Conservation (phyloP, 2,888 invertebrate species). For the Tenthredo amoena region DNA sequence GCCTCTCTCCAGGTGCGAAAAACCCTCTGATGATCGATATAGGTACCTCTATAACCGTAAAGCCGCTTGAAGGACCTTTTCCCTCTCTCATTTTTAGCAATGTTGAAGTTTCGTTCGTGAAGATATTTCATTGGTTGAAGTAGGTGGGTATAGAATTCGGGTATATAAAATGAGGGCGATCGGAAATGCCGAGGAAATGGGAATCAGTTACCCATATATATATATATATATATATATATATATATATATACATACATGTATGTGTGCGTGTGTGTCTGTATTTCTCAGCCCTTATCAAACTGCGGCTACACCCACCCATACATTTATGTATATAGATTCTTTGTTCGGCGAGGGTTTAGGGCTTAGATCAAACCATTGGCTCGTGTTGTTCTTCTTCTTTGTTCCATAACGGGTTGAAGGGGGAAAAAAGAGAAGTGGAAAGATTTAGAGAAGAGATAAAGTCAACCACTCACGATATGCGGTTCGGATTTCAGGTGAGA, state of each 20-base stretch:
- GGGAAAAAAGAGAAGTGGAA: background rate
- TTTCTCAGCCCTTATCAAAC: background rate
- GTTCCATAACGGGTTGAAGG: background rate
- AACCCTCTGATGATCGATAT: background rate
- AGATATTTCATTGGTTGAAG: slow-evolving; percentile 23
- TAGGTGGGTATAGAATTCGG: background rate
- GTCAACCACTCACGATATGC: background rate
- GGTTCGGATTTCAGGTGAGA: background rate
- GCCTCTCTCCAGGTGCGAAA: background rate
- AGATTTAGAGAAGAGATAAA: background rate
- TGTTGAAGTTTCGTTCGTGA: background rate
- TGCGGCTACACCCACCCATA: background rate
- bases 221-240: too few species aligned
- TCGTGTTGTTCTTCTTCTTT: slow-evolving; percentile 10
- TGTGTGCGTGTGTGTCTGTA: background rate
- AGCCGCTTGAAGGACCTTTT: background rate
- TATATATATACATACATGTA: background rate
- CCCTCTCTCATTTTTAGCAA: background rate
- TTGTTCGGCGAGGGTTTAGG: background rate
- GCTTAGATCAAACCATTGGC: slow-evolving; percentile 8
- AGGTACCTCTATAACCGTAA: background rate
- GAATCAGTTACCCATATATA: slow-evolving; percentile 5
- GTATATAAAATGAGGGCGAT: background rate
- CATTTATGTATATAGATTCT: background rate
- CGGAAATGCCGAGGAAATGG: slow-evolving; percentile 22